Evolutionary conservation across 2,888 invertebrate genomes (phyloP).

Genomic region (Microctonus brassicae): DNA sequence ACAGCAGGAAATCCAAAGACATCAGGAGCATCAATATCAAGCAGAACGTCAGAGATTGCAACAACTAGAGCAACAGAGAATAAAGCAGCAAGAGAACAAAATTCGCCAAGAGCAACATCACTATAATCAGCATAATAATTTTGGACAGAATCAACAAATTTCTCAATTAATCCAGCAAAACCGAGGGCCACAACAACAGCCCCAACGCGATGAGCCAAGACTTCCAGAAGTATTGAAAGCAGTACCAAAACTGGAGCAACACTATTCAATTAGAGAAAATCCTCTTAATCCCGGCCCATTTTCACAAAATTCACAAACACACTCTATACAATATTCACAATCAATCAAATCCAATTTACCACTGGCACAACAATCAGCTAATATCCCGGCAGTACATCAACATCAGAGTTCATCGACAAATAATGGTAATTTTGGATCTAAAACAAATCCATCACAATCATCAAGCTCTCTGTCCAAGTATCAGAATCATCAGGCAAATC

Average conservation of each 20-base stretch:
- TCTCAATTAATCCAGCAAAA: constrained; percentile 66
- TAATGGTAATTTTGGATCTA: constrained; percentile 30
- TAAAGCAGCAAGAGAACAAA: constrained; percentile 53
- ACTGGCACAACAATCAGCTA: constrained; percentile 47
- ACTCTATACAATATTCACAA: constrained; percentile 48
- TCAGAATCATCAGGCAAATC: constrained; percentile 61
- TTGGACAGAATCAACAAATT: constrained; percentile 44
- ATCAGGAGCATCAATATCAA: constrained; percentile 50
- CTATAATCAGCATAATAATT: constrained; percentile 66
- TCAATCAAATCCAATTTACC: constrained; percentile 71
- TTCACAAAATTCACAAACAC: constrained; percentile 58
- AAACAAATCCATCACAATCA: constrained; percentile 50
- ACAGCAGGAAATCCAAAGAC: constrained; percentile 51
- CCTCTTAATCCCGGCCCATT: constrained; percentile 66
- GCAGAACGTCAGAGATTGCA: constrained; percentile 51
- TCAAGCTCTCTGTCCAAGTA: constrained; percentile 56
- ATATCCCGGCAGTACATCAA: constrained; percentile 32
- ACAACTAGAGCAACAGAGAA: constrained; percentile 47
- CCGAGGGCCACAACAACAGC: constrained; percentile 59
- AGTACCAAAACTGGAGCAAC: constrained; percentile 85
- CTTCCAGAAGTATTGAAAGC: constrained; percentile 83
- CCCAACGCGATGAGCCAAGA: constrained; percentile 60
- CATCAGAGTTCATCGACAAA: constrained; percentile 33
- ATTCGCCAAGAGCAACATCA: constrained; percentile 62
- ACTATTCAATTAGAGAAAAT: constrained; percentile 70